Evolutionary conservation across 2,888 invertebrate genomes (phyloP), one percentile per base, ranked within the genome.

Genomic region (Troides helena): DNA sequence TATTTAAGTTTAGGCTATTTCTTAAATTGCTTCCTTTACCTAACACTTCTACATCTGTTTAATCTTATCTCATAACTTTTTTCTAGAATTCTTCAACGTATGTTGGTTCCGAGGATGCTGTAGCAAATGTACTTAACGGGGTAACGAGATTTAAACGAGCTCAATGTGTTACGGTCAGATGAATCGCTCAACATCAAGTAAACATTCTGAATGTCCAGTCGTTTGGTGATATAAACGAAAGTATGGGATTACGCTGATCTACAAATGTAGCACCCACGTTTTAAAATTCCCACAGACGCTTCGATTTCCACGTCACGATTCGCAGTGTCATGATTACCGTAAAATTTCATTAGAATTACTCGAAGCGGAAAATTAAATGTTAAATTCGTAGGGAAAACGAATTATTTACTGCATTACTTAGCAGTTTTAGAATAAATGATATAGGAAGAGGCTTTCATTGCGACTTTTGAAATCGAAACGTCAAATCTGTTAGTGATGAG

Each of bases 351-450:
- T 66, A 60, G 66, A 50, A 66, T 53, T 53, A 46, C 50, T 21
- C 43, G 50, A 46, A 50, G 50, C 66, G 60, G 66, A 66, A 66
- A 66, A 66, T 60, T 66, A 60, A 66, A 66, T 66, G 66, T 65
- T 39, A 58, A 58, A 65, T 65, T 58, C 58, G 18, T 25, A 43
- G 59, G 25, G 53, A 30, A 53, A 65, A 59, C 59, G 59, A 30
- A 23, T 23, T 59, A 30, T 59, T 59, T 17, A 59, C 25, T 25
- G 59, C 23, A 59, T 59, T 59, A 59, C 25, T 59, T 14, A 10
- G 5, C 59, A 30, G 59, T 21, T 59, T 30, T 21, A 7, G 6
- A 57, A 21, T 57, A 57, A 57, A 57, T 21, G 57, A 21, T 18
- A 18, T 12, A 57, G 8, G 21, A 4, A 39, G 10, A 39, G n/a